Percentiles rank a stretch among this genome's conserved stretches.
Evolutionary conservation across 2,888 invertebrate genomes (phyloP).

Genomic region (Pycnomerus fuliginosus): DNA sequence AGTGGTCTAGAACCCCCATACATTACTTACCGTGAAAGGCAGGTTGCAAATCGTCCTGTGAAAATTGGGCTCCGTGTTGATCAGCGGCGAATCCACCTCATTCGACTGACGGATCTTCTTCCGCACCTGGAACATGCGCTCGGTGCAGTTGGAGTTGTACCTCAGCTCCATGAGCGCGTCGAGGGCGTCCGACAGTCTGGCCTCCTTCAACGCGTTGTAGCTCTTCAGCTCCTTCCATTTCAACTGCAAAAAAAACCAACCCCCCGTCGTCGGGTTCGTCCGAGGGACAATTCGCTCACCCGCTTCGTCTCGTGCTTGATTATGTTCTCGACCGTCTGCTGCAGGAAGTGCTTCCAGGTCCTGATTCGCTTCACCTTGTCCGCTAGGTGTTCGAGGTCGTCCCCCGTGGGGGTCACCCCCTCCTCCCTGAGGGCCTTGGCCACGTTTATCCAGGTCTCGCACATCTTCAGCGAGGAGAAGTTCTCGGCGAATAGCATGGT

Average conservation of each 20-base stretch:
- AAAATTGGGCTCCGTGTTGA: constrained; percentile 7
- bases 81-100: neutral
- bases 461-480: constrained; percentile 51
- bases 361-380: constrained; percentile 45
- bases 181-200: constrained; percentile 45
- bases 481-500: constrained; percentile 51
- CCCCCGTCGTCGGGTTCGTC: too few species aligned
- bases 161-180: constrained; percentile 48
- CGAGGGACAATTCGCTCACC: too few species aligned
- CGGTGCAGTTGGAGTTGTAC: constrained; percentile 49
- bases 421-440: constrained; percentile 44
- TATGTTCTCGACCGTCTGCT: constrained; percentile 44
- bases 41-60: constrained; percentile 4
- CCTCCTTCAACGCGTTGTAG: constrained; percentile 45
- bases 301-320: constrained; percentile 34
- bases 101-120: constrained; percentile 31
- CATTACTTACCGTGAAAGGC: constrained; percentile 5
- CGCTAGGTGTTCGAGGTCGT: constrained; percentile 47
- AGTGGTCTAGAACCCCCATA: too few species aligned
- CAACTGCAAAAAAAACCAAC: too few species aligned
- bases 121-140: constrained; percentile 44
- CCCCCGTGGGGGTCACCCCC: constrained; percentile 45
- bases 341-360: constrained; percentile 46
- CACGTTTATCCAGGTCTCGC: constrained; percentile 53
- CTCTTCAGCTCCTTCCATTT: constrained; percentile 43